Conservation (phyloP, 2,888 invertebrate genomes). For the Baronia brevicornis region DNA sequence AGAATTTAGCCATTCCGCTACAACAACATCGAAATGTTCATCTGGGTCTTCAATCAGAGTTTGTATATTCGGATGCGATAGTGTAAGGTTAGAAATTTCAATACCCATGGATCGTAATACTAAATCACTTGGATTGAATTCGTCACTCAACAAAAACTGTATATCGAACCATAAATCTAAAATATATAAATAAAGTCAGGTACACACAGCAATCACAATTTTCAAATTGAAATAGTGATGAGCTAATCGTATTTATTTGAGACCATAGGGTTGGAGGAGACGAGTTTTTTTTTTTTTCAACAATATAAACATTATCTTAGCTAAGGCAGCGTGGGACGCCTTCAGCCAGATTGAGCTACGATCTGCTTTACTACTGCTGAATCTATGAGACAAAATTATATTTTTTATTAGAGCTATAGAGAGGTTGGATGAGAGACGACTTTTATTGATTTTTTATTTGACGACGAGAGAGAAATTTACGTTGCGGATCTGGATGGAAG, state of each 20-base stretch:
- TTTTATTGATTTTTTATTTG: no score
- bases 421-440: no score
- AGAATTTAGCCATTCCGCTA: constrained; percentile 21
- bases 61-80: constrained; percentile 14
- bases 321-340: no score
- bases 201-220: not conserved
- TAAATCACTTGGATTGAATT: constrained; percentile 14
- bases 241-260: constrained; percentile 12
- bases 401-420: no score
- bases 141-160: constrained; percentile 10
- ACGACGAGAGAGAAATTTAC: no score
- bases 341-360: no score
- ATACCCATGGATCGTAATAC: constrained; percentile 2
- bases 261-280: constrained; percentile 14
- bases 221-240: not conserved
- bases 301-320: no score
- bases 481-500: no score
- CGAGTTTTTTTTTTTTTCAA: no score
- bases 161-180: constrained; percentile 17
- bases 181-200: constrained; percentile 2
- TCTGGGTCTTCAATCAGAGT: constrained; percentile 18
- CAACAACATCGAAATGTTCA: constrained; percentile 21
- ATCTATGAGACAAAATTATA: no score
- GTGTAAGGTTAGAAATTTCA: constrained; percentile 12
- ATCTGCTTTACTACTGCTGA: no score